A percentile compares a stretch with the other conserved stretches of the same genome.
These are phyloP conservation scores for Aelia acuminata DNA, from an alignment of 2,888 invertebrate genomes.

Conservation along the genomic window DNA sequence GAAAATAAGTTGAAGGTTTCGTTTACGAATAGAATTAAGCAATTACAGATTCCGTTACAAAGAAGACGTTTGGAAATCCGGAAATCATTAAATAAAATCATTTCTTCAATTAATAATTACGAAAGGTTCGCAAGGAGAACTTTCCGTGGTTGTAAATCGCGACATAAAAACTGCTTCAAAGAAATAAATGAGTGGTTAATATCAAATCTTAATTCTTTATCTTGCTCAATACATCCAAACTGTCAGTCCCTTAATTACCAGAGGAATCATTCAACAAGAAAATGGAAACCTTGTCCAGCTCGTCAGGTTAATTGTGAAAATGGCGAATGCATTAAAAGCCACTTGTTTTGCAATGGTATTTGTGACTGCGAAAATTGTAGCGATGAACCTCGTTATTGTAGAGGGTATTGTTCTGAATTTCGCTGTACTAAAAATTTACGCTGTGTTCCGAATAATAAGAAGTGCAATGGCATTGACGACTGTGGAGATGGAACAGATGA, in stretches of 20 bases:
- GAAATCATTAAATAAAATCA: not conserved
- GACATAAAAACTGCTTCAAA: not conserved
- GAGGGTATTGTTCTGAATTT: not conserved
- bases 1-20: not conserved
- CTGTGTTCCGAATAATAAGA: not conserved
- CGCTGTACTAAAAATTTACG: not conserved
- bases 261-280: not conserved
- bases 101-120: not conserved
- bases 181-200: not conserved
- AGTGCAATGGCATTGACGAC: slow-evolving; percentile 48
- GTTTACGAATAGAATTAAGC: not conserved
- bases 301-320: not conserved
- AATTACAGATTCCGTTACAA: not conserved
- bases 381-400: slow-evolving; percentile 42
- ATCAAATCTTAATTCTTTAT: not conserved
- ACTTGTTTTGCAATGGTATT: not conserved
- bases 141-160: not conserved
- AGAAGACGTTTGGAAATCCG: not conserved
- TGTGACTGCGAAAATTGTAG: slow-evolving; percentile 12
- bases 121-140: not conserved
- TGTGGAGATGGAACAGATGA: slow-evolving; percentile 49
- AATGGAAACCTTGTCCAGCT: not conserved
- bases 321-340: not conserved
- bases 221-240: not conserved
- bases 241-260: not conserved